These are phyloP conservation scores for Aquatica leii DNA, from an alignment of 2,888 invertebrate genomes.

Conservation along the genomic window DNA sequence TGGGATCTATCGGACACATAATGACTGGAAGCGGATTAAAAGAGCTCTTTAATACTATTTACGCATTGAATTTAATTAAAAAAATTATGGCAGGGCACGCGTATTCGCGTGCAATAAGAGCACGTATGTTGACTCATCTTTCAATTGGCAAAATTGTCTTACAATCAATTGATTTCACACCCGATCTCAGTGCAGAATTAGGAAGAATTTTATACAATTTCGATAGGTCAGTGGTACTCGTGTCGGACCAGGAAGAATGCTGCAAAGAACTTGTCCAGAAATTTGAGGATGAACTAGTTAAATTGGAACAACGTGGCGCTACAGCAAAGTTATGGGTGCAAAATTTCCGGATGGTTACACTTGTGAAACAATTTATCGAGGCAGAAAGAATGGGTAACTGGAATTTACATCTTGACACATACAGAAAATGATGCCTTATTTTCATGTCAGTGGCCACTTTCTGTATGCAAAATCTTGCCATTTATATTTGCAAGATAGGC, in stretches of 20 bases:
- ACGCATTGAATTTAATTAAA: not conserved
- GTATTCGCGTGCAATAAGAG: constrained; percentile 1
- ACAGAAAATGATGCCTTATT: too few relatives aligned
- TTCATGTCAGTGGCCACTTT: too few relatives aligned
- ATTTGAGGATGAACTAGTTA: constrained; percentile 6
- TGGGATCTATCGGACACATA: too few relatives aligned
- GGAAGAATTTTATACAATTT: too few relatives aligned
- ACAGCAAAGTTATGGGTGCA: constrained; percentile 11
- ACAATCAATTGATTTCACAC: constrained; percentile 10
- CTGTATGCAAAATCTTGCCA: too few relatives aligned
- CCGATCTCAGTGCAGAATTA: too few relatives aligned
- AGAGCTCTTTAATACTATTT: constrained; percentile 8
- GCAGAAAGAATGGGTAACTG: constrained; percentile 3
- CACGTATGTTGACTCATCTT: too few relatives aligned
- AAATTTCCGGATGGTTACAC: constrained; percentile 10
- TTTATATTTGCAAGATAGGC: too few relatives aligned
- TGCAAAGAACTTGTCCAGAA: constrained; percentile 8
- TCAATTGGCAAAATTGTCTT: constrained; percentile 10
- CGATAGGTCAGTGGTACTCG: too few relatives aligned
- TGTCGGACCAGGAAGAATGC: too few relatives aligned
- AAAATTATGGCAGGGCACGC: constrained; percentile 1
- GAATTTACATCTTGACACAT: too few relatives aligned
- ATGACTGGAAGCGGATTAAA: too few relatives aligned
- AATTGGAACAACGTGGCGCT: constrained; percentile 5
- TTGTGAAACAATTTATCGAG: constrained; percentile 1